Conservation (phyloP, 1,140 invertebrate genomes). For the Triops cancriformis region DNA sequence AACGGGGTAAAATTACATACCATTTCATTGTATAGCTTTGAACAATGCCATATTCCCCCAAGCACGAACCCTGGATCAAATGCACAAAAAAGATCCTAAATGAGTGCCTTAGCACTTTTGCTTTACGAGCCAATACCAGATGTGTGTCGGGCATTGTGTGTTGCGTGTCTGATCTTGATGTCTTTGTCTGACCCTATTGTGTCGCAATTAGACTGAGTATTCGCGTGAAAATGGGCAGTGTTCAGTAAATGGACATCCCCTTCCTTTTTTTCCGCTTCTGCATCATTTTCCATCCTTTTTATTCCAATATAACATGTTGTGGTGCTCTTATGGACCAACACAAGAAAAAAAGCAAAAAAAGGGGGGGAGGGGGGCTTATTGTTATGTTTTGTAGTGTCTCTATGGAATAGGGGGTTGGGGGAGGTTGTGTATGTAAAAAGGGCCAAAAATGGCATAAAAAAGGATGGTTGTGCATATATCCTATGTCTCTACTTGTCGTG, state of each 20-base stretch:
- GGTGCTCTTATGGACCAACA: not conserved
- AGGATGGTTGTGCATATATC: not conserved
- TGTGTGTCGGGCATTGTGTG: not conserved
- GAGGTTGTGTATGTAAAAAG: not conserved
- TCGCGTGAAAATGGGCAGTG: not conserved
- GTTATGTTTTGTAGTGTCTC: conserved; percentile 4
- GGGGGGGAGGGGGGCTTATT: not conserved
- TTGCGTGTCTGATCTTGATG: not conserved
- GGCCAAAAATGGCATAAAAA: not conserved
- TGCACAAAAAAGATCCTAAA: too few species aligned
- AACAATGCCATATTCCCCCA: too few species aligned
- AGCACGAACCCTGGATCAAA: too few species aligned
- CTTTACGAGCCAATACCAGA: not conserved
- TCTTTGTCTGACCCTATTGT: not conserved
- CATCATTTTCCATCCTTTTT: not conserved
- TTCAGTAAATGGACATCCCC: not conserved
- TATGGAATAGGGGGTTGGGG: too few species aligned
- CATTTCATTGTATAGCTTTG: too few species aligned
- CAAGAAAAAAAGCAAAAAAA: too few species aligned
- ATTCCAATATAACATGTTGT: not conserved
- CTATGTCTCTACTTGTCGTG: not conserved
- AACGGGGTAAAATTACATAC: too few species aligned
- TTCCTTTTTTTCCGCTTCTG: not conserved
- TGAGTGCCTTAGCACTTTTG: too few species aligned
- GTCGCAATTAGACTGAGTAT: not conserved